A percentile compares a stretch with the other conserved stretches of the same genome.
These are phyloP conservation scores for Geotrypetes seraphini DNA, from an alignment of 2,797 vertebrate genomes.

Conservation along the genomic window DNA sequence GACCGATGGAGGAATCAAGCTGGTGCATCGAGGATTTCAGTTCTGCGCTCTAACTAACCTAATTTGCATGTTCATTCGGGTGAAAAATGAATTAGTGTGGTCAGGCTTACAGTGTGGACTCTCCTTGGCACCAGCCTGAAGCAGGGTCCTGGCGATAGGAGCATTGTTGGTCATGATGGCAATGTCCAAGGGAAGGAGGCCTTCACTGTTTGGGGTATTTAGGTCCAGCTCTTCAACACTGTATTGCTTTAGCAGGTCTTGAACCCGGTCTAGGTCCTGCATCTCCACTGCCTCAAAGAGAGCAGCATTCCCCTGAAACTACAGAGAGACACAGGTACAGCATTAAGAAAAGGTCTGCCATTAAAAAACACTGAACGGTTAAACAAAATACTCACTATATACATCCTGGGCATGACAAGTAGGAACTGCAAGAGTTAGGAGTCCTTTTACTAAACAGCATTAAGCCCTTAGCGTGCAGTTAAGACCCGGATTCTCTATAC, in stretches of 20 bases:
- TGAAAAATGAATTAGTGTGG: too few species aligned
- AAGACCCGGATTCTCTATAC: too few species aligned
- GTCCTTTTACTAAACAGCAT: too few species aligned
- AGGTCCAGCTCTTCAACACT: slow-evolving; percentile 83
- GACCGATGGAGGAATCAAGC: too few species aligned
- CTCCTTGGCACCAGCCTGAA: slow-evolving; percentile 77
- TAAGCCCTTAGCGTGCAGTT: too few species aligned
- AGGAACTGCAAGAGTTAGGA: too few species aligned
- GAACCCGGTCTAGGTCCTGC: slow-evolving; percentile 77
- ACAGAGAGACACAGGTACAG: slow-evolving; percentile 1
- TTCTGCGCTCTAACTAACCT: too few species aligned
- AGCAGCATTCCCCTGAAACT: slow-evolving; percentile 79
- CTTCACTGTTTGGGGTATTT: slow-evolving; percentile 86
- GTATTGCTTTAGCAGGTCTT: slow-evolving; percentile 75
- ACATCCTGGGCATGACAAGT: too few species aligned
- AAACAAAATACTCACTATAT: too few species aligned
- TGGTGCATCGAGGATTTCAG: too few species aligned
- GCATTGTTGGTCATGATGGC: slow-evolving; percentile 90
- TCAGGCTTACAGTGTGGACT: slow-evolving; percentile 92
- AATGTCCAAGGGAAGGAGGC: slow-evolving; percentile 81
- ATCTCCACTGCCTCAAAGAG: slow-evolving; percentile 85
- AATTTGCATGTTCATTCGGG: too few species aligned
- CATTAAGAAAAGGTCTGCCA: too few species aligned
- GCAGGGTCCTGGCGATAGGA: slow-evolving; percentile 75
- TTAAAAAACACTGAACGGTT: rapidly evolving